Conservation (phyloP, 1,140 invertebrate genomes). For the Tetragonula clypearis region DNA sequence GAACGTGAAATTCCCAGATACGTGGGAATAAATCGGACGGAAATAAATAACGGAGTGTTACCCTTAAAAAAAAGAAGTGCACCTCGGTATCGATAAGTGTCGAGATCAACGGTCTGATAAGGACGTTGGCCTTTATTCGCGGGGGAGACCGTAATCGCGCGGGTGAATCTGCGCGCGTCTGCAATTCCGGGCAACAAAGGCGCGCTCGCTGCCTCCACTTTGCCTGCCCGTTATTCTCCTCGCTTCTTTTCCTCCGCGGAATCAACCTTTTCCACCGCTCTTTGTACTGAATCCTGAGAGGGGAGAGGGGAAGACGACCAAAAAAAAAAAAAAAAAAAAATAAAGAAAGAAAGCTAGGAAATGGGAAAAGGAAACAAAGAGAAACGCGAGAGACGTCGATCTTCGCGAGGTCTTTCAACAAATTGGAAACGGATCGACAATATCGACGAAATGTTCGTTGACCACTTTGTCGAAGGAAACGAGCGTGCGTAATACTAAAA, state of each 20-base stretch:
- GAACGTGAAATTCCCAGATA: too few relatives aligned
- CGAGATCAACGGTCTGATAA: slow-evolving; percentile 42
- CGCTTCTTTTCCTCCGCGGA: neutral
- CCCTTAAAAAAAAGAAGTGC: neutral
- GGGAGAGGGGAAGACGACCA: too few relatives aligned
- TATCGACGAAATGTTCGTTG: neutral
- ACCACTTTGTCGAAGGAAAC: neutral
- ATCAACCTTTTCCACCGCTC: slow-evolving; percentile 1
- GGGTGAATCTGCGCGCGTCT: slow-evolving; percentile 32
- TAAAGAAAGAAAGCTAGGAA: neutral
- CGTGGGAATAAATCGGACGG: neutral
- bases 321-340: neutral
- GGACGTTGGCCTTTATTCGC: slow-evolving; percentile 43
- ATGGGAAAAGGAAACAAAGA: neutral
- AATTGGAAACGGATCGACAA: too few relatives aligned
- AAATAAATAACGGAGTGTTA: neutral
- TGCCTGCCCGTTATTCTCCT: neutral
- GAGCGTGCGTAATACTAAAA: neutral
- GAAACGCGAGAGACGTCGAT: neutral
- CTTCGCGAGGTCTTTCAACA: too few relatives aligned
- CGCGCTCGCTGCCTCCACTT: neutral
- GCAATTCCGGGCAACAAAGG: slow-evolving; percentile 8
- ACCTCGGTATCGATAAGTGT: slow-evolving; percentile 38
- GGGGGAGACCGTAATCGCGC: slow-evolving; percentile 15
- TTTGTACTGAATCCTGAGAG: neutral